Evolutionary conservation across 2,113 vertebrate genomes (phyloP).

Genomic region (Ictalurus furcatus): DNA sequence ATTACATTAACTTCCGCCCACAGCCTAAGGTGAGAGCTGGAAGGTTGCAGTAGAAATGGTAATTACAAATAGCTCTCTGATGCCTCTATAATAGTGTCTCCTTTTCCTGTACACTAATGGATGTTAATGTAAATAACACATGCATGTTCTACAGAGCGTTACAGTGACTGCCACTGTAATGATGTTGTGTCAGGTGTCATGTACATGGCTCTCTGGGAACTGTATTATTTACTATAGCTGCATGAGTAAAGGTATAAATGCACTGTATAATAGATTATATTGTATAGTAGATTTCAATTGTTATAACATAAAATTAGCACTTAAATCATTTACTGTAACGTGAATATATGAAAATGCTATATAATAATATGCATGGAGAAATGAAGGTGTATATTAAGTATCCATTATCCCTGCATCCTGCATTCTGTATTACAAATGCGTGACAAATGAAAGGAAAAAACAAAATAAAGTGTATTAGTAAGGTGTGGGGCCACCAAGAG

Average conservation of each 20-base stretch:
- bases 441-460: slow-evolving; percentile 1
- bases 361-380: neutral
- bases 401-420: neutral
- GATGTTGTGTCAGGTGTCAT: slow-evolving; percentile 9
- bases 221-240: neutral
- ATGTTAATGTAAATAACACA: slow-evolving; percentile 22
- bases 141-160: neutral
- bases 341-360: slow-evolving; percentile 26
- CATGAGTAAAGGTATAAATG: neutral
- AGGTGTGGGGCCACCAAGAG: neutral
- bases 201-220: neutral
- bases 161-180: neutral
- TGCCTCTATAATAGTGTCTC: neutral
- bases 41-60: slow-evolving; percentile 42
- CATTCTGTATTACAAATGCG: neutral
- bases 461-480: no score
- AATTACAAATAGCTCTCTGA: slow-evolving; percentile 33
- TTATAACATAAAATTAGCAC: neutral
- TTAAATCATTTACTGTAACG: slow-evolving; percentile 44
- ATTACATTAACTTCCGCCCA: slow-evolving; percentile 44
- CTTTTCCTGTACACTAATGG: neutral
- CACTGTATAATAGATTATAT: neutral
- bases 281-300: neutral
- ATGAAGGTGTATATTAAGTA: neutral
- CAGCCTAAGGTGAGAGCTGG: slow-evolving; percentile 38